Conservation (phyloP, 2,888 invertebrate species). For the Yponomeuta malinellus region DNA sequence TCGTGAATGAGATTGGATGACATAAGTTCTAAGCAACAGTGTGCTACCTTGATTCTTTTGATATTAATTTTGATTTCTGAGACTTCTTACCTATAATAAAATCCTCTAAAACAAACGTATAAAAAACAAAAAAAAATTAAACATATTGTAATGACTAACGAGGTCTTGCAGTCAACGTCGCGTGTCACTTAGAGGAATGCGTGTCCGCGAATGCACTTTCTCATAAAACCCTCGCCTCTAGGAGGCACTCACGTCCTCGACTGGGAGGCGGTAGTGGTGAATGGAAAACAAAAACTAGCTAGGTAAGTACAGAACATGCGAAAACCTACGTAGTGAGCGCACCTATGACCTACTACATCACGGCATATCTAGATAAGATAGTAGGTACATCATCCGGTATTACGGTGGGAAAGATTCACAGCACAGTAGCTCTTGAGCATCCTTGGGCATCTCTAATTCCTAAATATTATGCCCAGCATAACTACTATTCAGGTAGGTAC, state of each 20-base stretch:
- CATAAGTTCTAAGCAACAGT: too few relatives aligned
- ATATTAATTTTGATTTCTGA: too few relatives aligned
- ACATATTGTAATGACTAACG: background rate
- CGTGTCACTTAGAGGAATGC: slow-evolving; percentile 27
- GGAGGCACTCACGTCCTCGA: slow-evolving; percentile 14
- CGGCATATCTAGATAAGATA: too few relatives aligned
- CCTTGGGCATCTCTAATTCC: background rate
- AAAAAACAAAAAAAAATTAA: too few relatives aligned
- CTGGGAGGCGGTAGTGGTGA: background rate
- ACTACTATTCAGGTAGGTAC: slow-evolving; percentile 4
- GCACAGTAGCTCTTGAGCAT: background rate
- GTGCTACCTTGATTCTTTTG: too few relatives aligned
- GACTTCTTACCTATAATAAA: background rate
- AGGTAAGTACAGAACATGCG: too few relatives aligned
- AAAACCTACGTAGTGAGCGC: too few relatives aligned
- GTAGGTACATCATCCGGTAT: background rate
- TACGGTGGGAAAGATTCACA: background rate
- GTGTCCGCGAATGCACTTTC: slow-evolving; percentile 61
- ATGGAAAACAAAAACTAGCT: background rate
- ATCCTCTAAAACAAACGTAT: background rate
- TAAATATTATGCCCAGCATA: background rate
- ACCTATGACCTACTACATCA: too few relatives aligned
- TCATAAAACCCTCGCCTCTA: slow-evolving; percentile 27
- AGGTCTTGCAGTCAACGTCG: background rate
- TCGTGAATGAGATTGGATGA: too few relatives aligned